Percentiles rank a stretch among this genome's conserved stretches.
Conservation (phyloP, 2,797 vertebrate genomes). For the Ctenopoma multispine region DNA sequence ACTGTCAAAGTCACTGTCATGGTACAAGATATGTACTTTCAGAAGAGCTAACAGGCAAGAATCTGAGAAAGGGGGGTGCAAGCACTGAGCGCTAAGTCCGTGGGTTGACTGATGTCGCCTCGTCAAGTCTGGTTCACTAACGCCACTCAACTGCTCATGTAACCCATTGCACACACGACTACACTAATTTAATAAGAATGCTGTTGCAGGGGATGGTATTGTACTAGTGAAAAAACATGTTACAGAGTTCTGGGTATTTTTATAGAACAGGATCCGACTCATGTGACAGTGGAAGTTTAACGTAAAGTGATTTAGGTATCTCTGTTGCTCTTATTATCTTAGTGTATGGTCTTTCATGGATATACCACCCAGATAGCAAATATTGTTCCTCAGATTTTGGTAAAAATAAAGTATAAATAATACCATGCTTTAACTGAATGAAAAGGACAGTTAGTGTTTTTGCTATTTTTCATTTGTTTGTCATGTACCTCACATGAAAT, state of each 20-base stretch:
- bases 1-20: constrained; percentile 27
- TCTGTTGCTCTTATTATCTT: not conserved
- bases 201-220: not conserved
- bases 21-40: constrained; percentile 53
- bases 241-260: constrained; percentile 7
- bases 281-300: not conserved
- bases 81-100: constrained; percentile 57
- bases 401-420: not conserved
- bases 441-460: too few species aligned
- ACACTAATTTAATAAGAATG: constrained; percentile 15
- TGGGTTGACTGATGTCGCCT: constrained; percentile 54
- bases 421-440: not conserved
- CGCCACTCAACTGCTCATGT: constrained; percentile 34
- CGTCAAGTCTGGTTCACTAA: constrained; percentile 46
- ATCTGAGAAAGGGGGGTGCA: constrained; percentile 57
- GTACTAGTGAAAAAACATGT: constrained; percentile 5
- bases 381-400: not conserved
- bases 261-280: not conserved
- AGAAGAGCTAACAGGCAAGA: constrained; percentile 39
- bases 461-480: too few species aligned
- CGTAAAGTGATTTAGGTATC: not conserved
- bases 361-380: not conserved
- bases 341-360: not conserved
- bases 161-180: constrained; percentile 35
- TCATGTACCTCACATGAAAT: not conserved